Conservation (phyloP, 1,140 invertebrate genomes). For the Bradysia coprophila region DNA sequence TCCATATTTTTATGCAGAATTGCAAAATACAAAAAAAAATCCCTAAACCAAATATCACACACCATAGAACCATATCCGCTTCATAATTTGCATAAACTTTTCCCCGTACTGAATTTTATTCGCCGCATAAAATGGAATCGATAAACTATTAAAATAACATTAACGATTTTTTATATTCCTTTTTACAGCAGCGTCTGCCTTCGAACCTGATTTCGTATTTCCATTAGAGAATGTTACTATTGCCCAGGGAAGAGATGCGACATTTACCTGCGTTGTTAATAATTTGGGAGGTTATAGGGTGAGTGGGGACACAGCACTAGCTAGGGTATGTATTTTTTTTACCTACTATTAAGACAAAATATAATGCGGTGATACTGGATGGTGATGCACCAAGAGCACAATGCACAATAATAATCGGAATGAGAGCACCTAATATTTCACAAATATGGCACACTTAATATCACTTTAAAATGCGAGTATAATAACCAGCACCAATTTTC, state of each 20-base stretch:
- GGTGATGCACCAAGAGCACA: neutral
- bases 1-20: too few species aligned
- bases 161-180: neutral
- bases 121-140: too few species aligned
- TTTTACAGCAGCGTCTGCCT: slow-evolving; percentile 29
- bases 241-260: slow-evolving; percentile 67
- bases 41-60: too few species aligned
- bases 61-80: too few species aligned
- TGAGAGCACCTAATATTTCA: neutral
- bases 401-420: neutral
- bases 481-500: neutral
- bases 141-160: too few species aligned
- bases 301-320: slow-evolving; percentile 62
- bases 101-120: too few species aligned
- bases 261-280: slow-evolving; percentile 77
- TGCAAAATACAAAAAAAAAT: too few species aligned
- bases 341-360: too few species aligned
- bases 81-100: too few species aligned
- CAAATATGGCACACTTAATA: neutral
- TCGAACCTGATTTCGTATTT: slow-evolving; percentile 68
- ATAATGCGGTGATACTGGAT: neutral
- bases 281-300: slow-evolving; percentile 84
- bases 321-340: slow-evolving; percentile 55
- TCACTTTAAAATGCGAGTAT: neutral
- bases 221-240: slow-evolving; percentile 75